Percentiles rank a stretch among this genome's conserved stretches.
Conservation (phyloP, 2,888 invertebrate genomes). For the Conchocele bisecta region DNA sequence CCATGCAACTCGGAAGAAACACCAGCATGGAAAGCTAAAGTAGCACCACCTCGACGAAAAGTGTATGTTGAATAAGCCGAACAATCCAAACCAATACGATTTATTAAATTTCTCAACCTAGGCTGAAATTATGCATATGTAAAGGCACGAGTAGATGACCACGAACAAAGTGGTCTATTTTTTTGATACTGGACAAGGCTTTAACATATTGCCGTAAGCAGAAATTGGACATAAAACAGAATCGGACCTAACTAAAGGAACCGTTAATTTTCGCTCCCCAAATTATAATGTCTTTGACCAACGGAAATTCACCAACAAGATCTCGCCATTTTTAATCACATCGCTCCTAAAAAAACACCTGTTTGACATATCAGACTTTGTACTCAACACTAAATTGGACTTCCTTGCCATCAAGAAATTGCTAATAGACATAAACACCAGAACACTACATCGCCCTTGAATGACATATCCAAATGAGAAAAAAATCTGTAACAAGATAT, state of each 20-base stretch:
- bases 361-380: too few relatives aligned
- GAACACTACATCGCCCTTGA: neutral
- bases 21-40: neutral
- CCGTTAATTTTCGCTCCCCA: conserved; percentile 19
- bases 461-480: neutral
- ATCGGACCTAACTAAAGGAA: conserved; percentile 17
- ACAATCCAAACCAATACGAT: neutral
- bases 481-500: neutral
- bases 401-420: conserved; percentile 5
- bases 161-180: too few relatives aligned
- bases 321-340: neutral
- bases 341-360: too few relatives aligned
- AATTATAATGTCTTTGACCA: conserved; percentile 37
- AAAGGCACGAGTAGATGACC: too few relatives aligned
- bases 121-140: conserved; percentile 1
- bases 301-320: conserved; percentile 6
- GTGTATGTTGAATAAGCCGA: neutral
- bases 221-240: conserved; percentile 16
- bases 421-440: conserved; percentile 9
- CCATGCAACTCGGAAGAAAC: conserved; percentile 13
- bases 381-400: conserved; percentile 8
- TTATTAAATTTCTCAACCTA: neutral
- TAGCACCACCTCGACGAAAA: conserved; percentile 9
- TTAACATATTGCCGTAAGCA: conserved; percentile 11
- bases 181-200: neutral